Evolutionary conservation across 2,797 vertebrate genomes (phyloP).

Genomic region (Pygocentrus nattereri): DNA sequence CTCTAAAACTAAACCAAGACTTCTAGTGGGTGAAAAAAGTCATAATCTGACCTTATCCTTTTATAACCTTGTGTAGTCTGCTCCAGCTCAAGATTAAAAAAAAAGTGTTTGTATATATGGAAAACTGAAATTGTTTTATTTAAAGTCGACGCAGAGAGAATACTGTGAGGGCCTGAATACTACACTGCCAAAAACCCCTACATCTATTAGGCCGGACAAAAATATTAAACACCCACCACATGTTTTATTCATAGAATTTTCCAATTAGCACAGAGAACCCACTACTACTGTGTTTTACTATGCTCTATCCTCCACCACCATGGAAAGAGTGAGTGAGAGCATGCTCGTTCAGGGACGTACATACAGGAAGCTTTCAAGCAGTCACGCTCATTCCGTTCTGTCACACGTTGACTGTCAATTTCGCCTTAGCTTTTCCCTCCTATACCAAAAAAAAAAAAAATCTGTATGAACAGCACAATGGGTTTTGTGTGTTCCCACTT

Average conservation of each 20-base stretch:
- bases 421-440: conserved; percentile 45
- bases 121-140: too few relatives aligned
- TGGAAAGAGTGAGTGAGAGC: conserved; percentile 76
- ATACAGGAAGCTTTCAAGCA: conserved; percentile 74
- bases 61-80: neutral
- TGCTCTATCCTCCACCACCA: conserved; percentile 50
- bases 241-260: conserved; percentile 14
- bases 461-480: neutral
- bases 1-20: neutral
- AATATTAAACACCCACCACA: conserved; percentile 27
- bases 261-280: neutral
- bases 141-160: neutral
- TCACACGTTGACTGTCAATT: conserved; percentile 16
- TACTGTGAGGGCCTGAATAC: neutral
- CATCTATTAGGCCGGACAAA: neutral
- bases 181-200: neutral
- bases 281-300: conserved; percentile 16
- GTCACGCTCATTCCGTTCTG: conserved; percentile 71
- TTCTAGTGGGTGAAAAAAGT: neutral
- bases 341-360: conserved; percentile 50
- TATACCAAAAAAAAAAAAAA: conserved; percentile 1
- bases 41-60: neutral
- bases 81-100: neutral
- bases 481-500: neutral
- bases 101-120: neutral